Evolutionary conservation across 1,140 invertebrate genomes (phyloP).

Genomic region (Pteromalus puparum): DNA sequence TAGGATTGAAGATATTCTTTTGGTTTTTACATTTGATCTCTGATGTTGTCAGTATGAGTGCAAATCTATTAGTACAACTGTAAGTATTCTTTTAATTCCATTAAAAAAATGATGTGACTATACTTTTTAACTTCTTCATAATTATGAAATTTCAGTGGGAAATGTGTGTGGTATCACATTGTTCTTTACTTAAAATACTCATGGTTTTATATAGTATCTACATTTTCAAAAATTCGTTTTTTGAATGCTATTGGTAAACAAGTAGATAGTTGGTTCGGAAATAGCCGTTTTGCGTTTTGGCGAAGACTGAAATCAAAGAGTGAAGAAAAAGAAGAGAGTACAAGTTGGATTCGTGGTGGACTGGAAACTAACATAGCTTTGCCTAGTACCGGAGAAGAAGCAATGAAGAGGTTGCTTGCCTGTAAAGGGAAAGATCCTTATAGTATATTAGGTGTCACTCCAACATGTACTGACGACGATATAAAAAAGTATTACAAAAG

Average conservation of each 20-base stretch:
- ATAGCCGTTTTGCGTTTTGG: constrained; percentile 79
- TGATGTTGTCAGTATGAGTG: constrained; percentile 85
- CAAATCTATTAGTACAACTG: constrained; percentile 85
- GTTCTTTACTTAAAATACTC: constrained; percentile 71
- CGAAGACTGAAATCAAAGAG: constrained; percentile 77
- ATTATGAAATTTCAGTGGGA: constrained; percentile 65
- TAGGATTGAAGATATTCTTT: constrained; percentile 80
- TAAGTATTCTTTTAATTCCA: constrained; percentile 74
- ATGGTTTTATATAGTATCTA: constrained; percentile 65
- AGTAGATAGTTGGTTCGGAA: constrained; percentile 78
- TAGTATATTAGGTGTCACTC: constrained; percentile 91
- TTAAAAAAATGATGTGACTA: not conserved
- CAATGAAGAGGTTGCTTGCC: constrained; percentile 92
- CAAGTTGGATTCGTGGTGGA: constrained; percentile 76
- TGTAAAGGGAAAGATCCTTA: constrained; percentile 97
- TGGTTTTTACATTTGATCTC: constrained; percentile 87
- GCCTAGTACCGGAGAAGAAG: constrained; percentile 93
- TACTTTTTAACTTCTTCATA: constrained; percentile 10
- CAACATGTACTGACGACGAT: constrained; percentile 92
- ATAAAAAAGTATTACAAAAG: constrained; percentile 95
- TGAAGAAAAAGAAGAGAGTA: constrained; percentile 70
- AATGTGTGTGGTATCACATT: constrained; percentile 69
- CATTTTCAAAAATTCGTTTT: constrained; percentile 70
- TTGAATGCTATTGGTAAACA: constrained; percentile 75
- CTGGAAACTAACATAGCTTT: constrained; percentile 88